A percentile compares a stretch with the other conserved stretches of the same genome.
Evolutionary conservation across 2,888 invertebrate species (phyloP).

Genomic region (Acleris laterana): DNA sequence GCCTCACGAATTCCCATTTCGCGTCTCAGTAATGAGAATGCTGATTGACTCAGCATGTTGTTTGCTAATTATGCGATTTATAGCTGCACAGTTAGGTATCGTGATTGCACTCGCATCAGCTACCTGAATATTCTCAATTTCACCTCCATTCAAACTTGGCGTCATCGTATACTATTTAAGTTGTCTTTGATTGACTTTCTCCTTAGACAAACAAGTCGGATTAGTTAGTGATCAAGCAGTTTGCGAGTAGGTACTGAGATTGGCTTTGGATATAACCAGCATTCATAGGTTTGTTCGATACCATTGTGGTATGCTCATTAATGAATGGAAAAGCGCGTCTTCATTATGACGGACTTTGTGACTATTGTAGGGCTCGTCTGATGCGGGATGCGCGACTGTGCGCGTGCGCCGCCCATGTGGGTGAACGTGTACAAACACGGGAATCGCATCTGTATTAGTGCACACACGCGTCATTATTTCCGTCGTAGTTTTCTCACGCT

Average conservation of each 20-base stretch:
- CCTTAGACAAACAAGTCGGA: slow-evolving; percentile 58
- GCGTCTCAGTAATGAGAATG: slow-evolving; percentile 63
- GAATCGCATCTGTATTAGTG: slow-evolving; percentile 60
- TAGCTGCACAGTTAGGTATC: slow-evolving; percentile 52
- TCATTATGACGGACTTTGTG: slow-evolving; percentile 73
- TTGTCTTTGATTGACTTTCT: slow-evolving; percentile 59
- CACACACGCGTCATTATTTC: slow-evolving; percentile 68
- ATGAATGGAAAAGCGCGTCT: slow-evolving; percentile 76
- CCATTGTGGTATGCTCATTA: slow-evolving; percentile 72
- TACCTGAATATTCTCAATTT: slow-evolving; percentile 57
- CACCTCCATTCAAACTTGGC: slow-evolving; percentile 50
- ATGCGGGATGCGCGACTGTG: slow-evolving; percentile 69
- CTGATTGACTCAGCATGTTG: slow-evolving; percentile 64
- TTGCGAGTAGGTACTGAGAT: slow-evolving; percentile 61
- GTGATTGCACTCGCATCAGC: slow-evolving; percentile 38
- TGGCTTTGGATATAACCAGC: slow-evolving; percentile 64
- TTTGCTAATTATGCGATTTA: slow-evolving; percentile 66
- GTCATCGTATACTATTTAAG: slow-evolving; percentile 45
- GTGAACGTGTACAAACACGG: slow-evolving; percentile 51
- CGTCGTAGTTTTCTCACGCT: slow-evolving; percentile 82
- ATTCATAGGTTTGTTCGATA: slow-evolving; percentile 56
- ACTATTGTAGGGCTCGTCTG: slow-evolving; percentile 67
- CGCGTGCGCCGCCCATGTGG: slow-evolving; percentile 51
- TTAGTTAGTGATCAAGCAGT: slow-evolving; percentile 64
- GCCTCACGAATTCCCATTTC: slow-evolving; percentile 65